A percentile compares a stretch with the other conserved stretches of the same genome.
Conservation (phyloP, 2,888 invertebrate species). For the Himalopsyche anomala region DNA sequence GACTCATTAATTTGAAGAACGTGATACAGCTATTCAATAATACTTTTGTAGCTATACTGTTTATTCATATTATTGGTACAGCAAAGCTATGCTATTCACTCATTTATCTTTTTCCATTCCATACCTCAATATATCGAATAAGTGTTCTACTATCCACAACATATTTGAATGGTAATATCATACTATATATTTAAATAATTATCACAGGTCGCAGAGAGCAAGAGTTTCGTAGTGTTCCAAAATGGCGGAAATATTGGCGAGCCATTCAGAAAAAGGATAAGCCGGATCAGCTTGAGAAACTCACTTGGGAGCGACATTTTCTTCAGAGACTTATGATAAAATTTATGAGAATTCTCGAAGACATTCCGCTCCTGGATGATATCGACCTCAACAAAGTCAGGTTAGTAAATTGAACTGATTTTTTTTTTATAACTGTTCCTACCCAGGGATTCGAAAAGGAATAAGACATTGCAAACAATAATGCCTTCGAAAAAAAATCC, state of each 20-base stretch:
- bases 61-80: too few species aligned
- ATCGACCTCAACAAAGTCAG: slow-evolving; percentile 77
- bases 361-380: slow-evolving; percentile 81
- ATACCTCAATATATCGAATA: slow-evolving; percentile 43
- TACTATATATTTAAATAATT: slow-evolving; percentile 46
- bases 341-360: slow-evolving; percentile 89
- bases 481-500: too few species aligned
- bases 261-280: slow-evolving; percentile 91
- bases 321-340: slow-evolving; percentile 90
- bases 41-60: too few species aligned
- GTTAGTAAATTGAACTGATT: slow-evolving; percentile 66
- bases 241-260: slow-evolving; percentile 95
- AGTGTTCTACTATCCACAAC: slow-evolving; percentile 7
- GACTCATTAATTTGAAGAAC: too few species aligned
- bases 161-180: not conserved
- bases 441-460: too few species aligned
- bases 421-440: too few species aligned
- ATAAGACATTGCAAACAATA: too few species aligned
- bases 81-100: too few species aligned
- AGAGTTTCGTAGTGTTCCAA: slow-evolving; percentile 90
- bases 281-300: slow-evolving; percentile 81
- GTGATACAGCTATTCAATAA: too few species aligned
- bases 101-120: not conserved
- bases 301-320: slow-evolving; percentile 92
- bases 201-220: slow-evolving; percentile 85